Base-by-base conservation (phyloP, 1,140 invertebrate species). In the Papilio polyxenes region DNA sequence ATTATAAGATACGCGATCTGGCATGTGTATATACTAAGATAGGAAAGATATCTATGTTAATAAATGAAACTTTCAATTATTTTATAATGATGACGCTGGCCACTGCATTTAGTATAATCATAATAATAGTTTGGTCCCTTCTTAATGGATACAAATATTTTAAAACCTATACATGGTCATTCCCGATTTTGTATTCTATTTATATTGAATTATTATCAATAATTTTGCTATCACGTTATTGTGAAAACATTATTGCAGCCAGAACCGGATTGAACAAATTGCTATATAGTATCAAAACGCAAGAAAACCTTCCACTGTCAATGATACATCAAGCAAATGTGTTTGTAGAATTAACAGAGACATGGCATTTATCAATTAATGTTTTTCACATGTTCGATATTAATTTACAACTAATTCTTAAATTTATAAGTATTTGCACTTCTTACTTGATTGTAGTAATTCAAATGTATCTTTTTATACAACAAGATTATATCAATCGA, bases 331-430 rank as follows among this genome's bases (percentile, higher is more conserved):
- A 89, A 83, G 89, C 90, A 9, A 91, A 92, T 82, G 84, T 85
- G 7, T 90, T 92, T 75, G 87, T 88, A 82, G 82, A 90, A 48
- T 72, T 91, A 7, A 85, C 88, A 15, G 85, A 88, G 72, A 85
- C 87, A 2, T 88, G 88, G 86, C 87, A 84, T 3, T 40, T 91
- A 40, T 40, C 80, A 15, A 83, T 90, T 31, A 83, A 75, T 48
- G 84, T 89, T 74, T 91, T 87, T 59, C 83, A 89, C 40, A 89
- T 92, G 88, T 88, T 89, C 74, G 82, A 85, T 11, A 84, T 92
- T 9, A 85, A 92, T 75, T 85, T 89, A 44, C 86, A 87, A 13
- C 53, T 92, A 15, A 85, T 90, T 80, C 72, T 90, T 13, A 90
- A 89, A 53, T 91, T 90, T 83, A 83, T 92, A 31, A 89, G 87